phyloP scores from a whole-genome alignment of 1,140 invertebrate genomes.

The Drosophila rhopaloa region DNA sequence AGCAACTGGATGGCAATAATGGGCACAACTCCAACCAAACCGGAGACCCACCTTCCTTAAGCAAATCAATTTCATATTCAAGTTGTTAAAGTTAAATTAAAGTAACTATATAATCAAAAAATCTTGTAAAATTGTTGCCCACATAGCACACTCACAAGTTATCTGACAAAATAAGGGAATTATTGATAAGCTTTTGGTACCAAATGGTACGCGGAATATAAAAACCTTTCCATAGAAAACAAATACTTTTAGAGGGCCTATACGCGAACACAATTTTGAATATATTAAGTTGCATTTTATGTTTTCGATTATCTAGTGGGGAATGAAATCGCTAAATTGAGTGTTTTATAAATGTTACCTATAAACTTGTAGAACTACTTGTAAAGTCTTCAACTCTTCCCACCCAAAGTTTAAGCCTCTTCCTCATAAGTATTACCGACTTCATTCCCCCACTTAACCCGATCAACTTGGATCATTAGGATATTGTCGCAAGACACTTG shows the following conservation, averaged over 20 bases:
- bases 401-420: conserved; percentile 24
- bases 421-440: conserved; percentile 40
- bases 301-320: neutral
- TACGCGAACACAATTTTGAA: conserved; percentile 46
- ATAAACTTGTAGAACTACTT: neutral
- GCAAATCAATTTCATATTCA: conserved; percentile 76
- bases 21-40: neutral
- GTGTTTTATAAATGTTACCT: neutral
- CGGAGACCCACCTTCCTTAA: conserved; percentile 65
- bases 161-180: conserved; percentile 83
- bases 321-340: conserved; percentile 40
- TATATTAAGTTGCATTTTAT: neutral
- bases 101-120: conserved; percentile 16
- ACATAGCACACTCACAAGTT: conserved; percentile 54
- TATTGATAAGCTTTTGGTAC: conserved; percentile 33
- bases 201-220: conserved; percentile 19
- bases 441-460: neutral
- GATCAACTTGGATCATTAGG: conserved; percentile 54
- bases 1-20: conserved; percentile 22
- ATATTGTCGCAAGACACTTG: conserved; percentile 74
- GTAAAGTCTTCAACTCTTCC: neutral
- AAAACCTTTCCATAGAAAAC: conserved; percentile 16
- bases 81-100: conserved; percentile 48
- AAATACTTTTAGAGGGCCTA: neutral
- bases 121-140: conserved; percentile 31